Evolutionary conservation across 2,113 vertebrate species (phyloP).

Genomic region (Hydrolagus affinis): DNA sequence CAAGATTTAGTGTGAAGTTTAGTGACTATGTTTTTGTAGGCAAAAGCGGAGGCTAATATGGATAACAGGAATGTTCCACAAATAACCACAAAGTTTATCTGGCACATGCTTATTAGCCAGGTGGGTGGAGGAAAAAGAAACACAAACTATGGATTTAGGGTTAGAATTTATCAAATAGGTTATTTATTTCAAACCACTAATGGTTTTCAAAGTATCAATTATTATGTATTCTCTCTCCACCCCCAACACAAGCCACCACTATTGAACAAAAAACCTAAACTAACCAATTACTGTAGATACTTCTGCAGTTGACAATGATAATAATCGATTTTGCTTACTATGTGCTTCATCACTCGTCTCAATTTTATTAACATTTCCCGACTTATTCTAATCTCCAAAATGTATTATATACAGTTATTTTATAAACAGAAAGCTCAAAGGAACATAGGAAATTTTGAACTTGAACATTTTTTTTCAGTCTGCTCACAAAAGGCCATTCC

Average conservation of each 20-base stretch:
- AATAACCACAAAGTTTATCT: too few relatives aligned
- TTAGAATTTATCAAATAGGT: neutral
- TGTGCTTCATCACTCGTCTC: neutral
- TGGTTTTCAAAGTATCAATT: neutral
- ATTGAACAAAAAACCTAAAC: neutral
- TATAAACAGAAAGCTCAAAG: too few relatives aligned
- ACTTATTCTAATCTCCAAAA: neutral
- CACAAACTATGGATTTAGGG: too few relatives aligned
- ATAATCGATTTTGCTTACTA: neutral
- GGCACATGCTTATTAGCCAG: neutral
- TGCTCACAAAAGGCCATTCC: too few relatives aligned
- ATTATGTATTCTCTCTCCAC: too few relatives aligned
- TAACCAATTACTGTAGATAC: conserved; percentile 5
- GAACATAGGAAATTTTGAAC: too few relatives aligned
- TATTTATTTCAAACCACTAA: neutral
- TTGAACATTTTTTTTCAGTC: too few relatives aligned
- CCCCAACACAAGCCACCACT: neutral
- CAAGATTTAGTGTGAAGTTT: too few relatives aligned
- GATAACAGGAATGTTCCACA: too few relatives aligned
- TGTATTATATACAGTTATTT: neutral
- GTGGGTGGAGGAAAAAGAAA: neutral
- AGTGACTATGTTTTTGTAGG: too few relatives aligned
- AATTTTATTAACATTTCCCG: conserved; percentile 1
- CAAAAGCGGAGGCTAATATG: too few relatives aligned
- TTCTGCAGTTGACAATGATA: neutral